A percentile compares a stretch with the other conserved stretches of the same genome.
Evolutionary conservation across 2,113 vertebrate species (phyloP).

Genomic region (Ahaetulla prasina): DNA sequence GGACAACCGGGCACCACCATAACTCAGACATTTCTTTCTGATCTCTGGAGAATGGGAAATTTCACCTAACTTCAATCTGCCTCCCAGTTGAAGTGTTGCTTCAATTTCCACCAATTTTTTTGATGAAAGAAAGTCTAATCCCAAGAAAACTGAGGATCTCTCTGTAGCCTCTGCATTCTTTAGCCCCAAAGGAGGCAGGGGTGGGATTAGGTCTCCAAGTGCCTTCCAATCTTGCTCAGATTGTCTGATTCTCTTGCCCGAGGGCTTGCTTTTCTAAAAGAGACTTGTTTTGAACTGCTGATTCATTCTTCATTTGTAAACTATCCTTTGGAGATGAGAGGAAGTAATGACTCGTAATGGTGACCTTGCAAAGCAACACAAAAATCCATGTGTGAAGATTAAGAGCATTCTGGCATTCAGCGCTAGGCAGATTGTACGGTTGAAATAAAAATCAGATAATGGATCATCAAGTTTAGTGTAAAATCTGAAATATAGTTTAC

Average conservation of each 20-base stretch:
- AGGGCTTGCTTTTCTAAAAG: conserved; percentile 22
- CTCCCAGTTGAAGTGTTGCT: not conserved
- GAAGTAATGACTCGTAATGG: conserved; percentile 76
- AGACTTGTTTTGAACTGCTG: conserved; percentile 47
- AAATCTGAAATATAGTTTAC: not conserved
- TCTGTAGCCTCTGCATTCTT: not conserved
- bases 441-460: conserved; percentile 9
- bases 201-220: not conserved
- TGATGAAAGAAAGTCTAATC: not conserved
- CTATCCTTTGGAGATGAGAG: conserved; percentile 56
- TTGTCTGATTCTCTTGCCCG: conserved; percentile 20
- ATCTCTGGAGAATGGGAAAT: not conserved
- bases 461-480: not conserved
- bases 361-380: conserved; percentile 69
- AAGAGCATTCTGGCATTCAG: conserved; percentile 46
- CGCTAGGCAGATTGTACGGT: conserved; percentile 44
- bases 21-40: not conserved
- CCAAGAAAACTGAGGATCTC: not conserved
- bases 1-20: not conserved
- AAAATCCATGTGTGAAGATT: conserved; percentile 66
- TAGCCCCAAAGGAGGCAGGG: not conserved
- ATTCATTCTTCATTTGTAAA: conserved; percentile 68
- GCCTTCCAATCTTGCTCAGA: not conserved
- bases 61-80: not conserved
- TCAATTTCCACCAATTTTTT: not conserved